phyloP scores from a whole-genome alignment of 2,888 invertebrate species.

The Drosophila robusta region DNA sequence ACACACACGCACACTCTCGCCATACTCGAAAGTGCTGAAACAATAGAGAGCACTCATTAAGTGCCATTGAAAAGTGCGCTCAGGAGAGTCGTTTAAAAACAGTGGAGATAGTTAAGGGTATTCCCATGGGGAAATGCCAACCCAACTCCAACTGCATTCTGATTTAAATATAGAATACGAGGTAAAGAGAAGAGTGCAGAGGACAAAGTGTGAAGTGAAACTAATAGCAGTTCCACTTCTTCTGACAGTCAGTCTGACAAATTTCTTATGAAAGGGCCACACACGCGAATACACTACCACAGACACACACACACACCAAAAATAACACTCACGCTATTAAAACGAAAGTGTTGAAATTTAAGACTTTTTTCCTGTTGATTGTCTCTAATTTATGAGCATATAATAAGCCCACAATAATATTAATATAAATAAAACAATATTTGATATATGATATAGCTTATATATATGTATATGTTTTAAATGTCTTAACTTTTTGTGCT shows the following conservation, averaged over 20 bases:
- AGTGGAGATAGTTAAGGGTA: constrained; percentile 51
- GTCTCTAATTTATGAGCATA: constrained; percentile 39
- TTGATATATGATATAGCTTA: constrained; percentile 27
- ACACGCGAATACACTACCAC: constrained; percentile 27
- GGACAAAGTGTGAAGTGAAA: constrained; percentile 55
- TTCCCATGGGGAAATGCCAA: constrained; percentile 37
- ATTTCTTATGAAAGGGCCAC: constrained; percentile 40
- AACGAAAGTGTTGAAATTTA: constrained; percentile 67
- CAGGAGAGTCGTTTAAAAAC: constrained; percentile 52
- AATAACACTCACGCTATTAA: constrained; percentile 43
- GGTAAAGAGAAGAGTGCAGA: constrained; percentile 15
- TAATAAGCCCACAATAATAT: constrained; percentile 15
- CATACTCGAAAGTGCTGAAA: constrained; percentile 46
- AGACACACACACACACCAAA: constrained; percentile 17
- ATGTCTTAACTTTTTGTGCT: constrained; percentile 69
- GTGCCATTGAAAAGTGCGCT: constrained; percentile 55
- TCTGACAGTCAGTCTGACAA: constrained; percentile 45
- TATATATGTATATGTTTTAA: constrained; percentile 36
- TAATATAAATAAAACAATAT: constrained; percentile 30
- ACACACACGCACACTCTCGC: neutral
- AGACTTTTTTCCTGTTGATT: constrained; percentile 40
- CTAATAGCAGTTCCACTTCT: constrained; percentile 26
- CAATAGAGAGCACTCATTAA: constrained; percentile 58
- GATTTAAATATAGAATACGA: constrained; percentile 36
- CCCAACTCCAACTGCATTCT: constrained; percentile 7